These are phyloP conservation scores for Agrotis puta DNA, from an alignment of 2,888 invertebrate genomes.

Conservation along the genomic window DNA sequence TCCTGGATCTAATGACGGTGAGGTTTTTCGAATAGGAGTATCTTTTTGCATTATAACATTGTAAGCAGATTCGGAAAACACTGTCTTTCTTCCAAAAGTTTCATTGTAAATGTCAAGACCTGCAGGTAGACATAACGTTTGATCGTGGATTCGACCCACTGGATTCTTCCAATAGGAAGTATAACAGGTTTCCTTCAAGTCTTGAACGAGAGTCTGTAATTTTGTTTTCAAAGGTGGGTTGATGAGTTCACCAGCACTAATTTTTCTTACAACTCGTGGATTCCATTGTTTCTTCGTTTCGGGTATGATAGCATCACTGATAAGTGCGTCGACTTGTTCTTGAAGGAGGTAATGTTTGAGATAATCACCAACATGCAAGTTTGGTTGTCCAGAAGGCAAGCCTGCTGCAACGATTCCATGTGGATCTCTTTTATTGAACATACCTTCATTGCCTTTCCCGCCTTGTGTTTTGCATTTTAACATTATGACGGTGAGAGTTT, in stretches of 20 bases:
- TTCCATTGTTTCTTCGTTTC: slow-evolving; percentile 24
- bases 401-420: slow-evolving; percentile 72
- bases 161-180: slow-evolving; percentile 34
- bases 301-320: slow-evolving; percentile 69
- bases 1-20: slow-evolving; percentile 49
- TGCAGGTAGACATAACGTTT: slow-evolving; percentile 12
- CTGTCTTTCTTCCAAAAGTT: slow-evolving; percentile 66
- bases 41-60: slow-evolving; percentile 70
- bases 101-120: slow-evolving; percentile 23
- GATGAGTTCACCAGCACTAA: slow-evolving; percentile 52
- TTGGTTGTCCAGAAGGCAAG: slow-evolving; percentile 60
- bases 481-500: slow-evolving; percentile 4
- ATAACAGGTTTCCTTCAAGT: slow-evolving; percentile 20
- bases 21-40: slow-evolving; percentile 62
- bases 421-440: slow-evolving; percentile 72
- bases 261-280: slow-evolving; percentile 35
- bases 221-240: slow-evolving; percentile 71
- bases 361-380: slow-evolving; percentile 49
- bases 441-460: slow-evolving; percentile 74
- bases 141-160: slow-evolving; percentile 7
- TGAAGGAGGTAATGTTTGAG: slow-evolving; percentile 68
- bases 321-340: slow-evolving; percentile 74
- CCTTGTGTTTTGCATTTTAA: slow-evolving; percentile 56
- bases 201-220: slow-evolving; percentile 62
- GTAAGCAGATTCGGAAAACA: slow-evolving; percentile 61